phyloP scores from a whole-genome alignment of 2,797 vertebrate genomes.

The Typhlichthys eigenmanni region DNA sequence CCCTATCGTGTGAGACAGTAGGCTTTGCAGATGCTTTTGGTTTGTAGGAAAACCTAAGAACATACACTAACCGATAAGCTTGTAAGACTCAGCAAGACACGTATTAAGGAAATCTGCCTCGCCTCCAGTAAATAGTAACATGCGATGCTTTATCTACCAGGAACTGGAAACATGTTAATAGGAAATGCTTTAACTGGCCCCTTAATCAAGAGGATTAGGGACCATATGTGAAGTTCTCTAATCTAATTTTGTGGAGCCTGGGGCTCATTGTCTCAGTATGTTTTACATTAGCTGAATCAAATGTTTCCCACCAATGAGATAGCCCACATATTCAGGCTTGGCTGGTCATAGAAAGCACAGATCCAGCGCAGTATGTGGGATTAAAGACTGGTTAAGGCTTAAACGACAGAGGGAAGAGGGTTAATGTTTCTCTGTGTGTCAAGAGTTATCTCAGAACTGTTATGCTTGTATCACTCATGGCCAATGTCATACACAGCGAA shows the following conservation, averaged over 20 bases:
- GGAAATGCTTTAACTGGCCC: conserved; percentile 63
- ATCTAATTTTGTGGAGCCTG: conserved; percentile 62
- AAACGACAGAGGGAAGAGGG: not conserved
- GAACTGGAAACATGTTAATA: conserved; percentile 62
- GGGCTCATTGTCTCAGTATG: conserved; percentile 51
- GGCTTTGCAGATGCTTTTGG: not conserved
- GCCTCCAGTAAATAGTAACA: conserved; percentile 30
- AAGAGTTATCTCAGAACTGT: conserved; percentile 20
- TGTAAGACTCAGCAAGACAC: conserved; percentile 17
- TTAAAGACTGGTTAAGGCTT: conserved; percentile 2
- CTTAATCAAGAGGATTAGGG: conserved; percentile 72
- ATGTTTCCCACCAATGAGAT: conserved; percentile 32
- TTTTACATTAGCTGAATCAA: conserved; percentile 67
- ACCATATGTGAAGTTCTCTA: conserved; percentile 69
- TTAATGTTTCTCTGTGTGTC: not conserved
- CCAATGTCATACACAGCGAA: conserved; percentile 36
- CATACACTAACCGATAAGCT: conserved; percentile 16
- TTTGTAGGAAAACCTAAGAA: conserved; percentile 8
- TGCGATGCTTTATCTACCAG: conserved; percentile 55
- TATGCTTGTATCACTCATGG: conserved; percentile 49
- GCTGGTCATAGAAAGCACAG: not conserved
- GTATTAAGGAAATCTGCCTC: conserved; percentile 21
- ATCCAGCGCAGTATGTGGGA: not conserved
- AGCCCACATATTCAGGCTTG: conserved; percentile 13
- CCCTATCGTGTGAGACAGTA: conserved; percentile 5